Percentiles rank a stretch among this genome's conserved stretches.
phyloP scores from a whole-genome alignment of 2,113 vertebrate species.

The Laterallus jamaicensis region DNA sequence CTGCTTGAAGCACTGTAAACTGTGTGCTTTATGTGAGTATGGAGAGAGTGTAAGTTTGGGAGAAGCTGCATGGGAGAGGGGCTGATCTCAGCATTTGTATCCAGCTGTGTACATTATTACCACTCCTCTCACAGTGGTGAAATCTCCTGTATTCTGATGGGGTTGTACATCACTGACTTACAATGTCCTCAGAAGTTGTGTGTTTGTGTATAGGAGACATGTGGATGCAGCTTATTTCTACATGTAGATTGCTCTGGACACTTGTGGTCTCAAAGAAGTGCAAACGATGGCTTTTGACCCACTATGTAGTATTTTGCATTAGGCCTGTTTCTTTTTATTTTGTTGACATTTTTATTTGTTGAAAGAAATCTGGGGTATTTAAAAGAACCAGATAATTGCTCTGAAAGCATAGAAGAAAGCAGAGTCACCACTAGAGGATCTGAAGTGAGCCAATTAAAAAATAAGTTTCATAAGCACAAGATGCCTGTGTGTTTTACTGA shows the following conservation, averaged over 20 bases:
- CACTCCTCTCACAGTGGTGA: neutral
- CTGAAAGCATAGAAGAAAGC: neutral
- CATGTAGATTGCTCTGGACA: neutral
- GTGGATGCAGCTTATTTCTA: neutral
- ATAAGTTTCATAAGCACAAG: neutral
- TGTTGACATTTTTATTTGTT: neutral
- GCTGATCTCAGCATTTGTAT: neutral
- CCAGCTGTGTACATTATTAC: neutral
- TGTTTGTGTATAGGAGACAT: neutral
- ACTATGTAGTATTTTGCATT: neutral
- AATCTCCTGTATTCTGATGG: neutral
- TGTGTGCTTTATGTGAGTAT: neutral
- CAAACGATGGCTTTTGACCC: neutral
- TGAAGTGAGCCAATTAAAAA: neutral
- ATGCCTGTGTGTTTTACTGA: neutral
- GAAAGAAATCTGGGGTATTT: neutral
- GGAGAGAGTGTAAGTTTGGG: neutral
- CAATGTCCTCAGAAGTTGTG: neutral
- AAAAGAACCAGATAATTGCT: neutral
- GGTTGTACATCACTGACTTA: neutral
- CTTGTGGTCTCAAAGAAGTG: neutral
- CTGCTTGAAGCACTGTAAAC: neutral
- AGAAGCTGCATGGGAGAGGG: neutral
- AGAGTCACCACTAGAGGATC: neutral
- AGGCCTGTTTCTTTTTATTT: neutral